Percentiles rank a stretch among this genome's conserved stretches.
These are phyloP conservation scores for Umimayanthus chanpuru DNA, from an alignment of 92 coral and sea anemone species.

Conservation along the genomic window DNA sequence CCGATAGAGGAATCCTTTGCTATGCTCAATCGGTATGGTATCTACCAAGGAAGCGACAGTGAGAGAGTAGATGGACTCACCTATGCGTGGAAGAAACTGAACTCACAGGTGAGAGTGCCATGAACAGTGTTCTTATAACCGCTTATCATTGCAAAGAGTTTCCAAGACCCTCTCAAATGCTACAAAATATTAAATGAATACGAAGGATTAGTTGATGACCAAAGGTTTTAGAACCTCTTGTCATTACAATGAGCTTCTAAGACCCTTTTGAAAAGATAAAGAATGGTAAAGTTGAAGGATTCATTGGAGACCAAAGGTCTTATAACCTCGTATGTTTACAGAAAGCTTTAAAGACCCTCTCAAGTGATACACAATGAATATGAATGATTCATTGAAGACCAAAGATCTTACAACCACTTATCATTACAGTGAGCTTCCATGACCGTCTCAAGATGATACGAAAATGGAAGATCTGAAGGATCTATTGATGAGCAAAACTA, in stretches of 20 bases:
- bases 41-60: slow-evolving; percentile 92
- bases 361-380: background rate
- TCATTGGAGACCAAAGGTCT: no score
- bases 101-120: slow-evolving; percentile 71
- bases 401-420: background rate
- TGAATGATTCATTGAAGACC: no score
- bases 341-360: background rate
- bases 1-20: slow-evolving; percentile 99
- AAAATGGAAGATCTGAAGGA: background rate
- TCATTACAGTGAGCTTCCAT: background rate
- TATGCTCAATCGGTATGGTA: slow-evolving; percentile 92
- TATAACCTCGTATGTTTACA: background rate
- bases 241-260: background rate
- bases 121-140: background rate
- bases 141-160: background rate
- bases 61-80: slow-evolving; percentile 95
- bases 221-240: background rate
- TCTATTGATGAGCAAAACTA: background rate
- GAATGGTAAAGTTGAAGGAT: background rate
- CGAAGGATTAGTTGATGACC: background rate
- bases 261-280: background rate
- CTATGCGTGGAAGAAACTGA: slow-evolving; percentile 95
- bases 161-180: background rate
- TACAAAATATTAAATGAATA: background rate
- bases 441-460: background rate